A percentile compares a stretch with the other conserved stretches of the same genome.
Conservation (phyloP, 2,797 vertebrate genomes). For the Octomys mimax region DNA sequence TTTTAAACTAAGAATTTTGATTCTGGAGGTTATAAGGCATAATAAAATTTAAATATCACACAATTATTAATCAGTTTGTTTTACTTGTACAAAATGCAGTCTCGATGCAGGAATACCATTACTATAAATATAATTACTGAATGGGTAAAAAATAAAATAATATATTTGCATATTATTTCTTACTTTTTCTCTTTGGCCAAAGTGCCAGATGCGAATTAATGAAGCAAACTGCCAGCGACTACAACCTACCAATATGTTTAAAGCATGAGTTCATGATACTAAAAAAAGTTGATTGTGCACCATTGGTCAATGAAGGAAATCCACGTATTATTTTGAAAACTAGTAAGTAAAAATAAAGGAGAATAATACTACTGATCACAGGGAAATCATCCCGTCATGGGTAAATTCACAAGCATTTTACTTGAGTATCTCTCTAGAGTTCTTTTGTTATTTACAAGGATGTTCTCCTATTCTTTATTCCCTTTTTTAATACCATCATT, state of each 20-base stretch:
- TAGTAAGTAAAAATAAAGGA: neutral
- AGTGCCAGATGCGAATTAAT: neutral
- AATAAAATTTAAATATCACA: neutral
- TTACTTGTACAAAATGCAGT: neutral
- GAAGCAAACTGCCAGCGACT: neutral
- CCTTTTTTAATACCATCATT: neutral
- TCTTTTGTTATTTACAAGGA: neutral
- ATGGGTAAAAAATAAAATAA: neutral
- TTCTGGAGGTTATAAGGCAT: neutral
- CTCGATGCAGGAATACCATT: neutral
- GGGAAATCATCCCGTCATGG: neutral
- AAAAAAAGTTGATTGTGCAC: neutral
- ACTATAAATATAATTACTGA: neutral
- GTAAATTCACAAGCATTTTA: neutral
- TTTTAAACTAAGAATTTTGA: neutral
- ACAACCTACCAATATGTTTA: neutral
- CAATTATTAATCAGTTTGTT: neutral
- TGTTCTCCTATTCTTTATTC: neutral
- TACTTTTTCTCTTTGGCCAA: neutral
- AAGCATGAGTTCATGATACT: neutral
- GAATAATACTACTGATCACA: neutral
- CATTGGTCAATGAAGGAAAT: neutral
- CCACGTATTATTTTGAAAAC: neutral
- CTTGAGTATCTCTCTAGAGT: neutral
- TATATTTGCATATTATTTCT: neutral